These are phyloP conservation scores for Actenoides hombroni DNA, from an alignment of 2,113 vertebrate species.

Conservation along the genomic window DNA sequence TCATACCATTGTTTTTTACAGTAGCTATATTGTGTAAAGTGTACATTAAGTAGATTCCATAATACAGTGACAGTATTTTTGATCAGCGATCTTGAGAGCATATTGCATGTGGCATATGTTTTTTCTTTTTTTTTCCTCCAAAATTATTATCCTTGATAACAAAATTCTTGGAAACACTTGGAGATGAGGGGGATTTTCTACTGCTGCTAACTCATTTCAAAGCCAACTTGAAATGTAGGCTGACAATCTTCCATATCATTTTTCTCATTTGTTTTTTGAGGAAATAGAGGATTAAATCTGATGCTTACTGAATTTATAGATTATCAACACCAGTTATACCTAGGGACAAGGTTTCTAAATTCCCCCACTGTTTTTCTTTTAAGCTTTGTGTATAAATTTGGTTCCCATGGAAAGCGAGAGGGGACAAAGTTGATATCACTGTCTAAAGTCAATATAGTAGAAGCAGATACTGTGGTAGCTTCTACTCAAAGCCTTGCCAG, in stretches of 20 bases:
- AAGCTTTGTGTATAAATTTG: neutral
- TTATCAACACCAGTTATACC: neutral
- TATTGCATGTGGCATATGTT: neutral
- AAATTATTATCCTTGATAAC: neutral
- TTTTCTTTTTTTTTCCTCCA: neutral
- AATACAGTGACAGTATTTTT: neutral
- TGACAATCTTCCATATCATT: neutral
- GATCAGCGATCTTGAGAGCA: neutral
- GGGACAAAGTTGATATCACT: neutral
- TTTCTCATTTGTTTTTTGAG: constrained; percentile 1
- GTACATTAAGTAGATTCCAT: neutral
- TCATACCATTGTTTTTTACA: neutral
- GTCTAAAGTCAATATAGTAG: neutral
- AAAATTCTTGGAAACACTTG: constrained; percentile 35
- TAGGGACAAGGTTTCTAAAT: neutral
- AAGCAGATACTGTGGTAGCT: constrained; percentile 21
- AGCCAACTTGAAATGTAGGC: neutral
- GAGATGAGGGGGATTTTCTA: constrained; percentile 12
- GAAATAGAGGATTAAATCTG: neutral
- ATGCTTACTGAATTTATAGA: neutral
- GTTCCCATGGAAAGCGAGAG: neutral
- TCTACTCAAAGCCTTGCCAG: neutral
- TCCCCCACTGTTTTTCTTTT: neutral
- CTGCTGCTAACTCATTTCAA: neutral
- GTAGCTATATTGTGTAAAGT: neutral